Evolutionary conservation across 2,113 vertebrate genomes (phyloP).

Genomic region (Cynoglossus semilaevis): DNA sequence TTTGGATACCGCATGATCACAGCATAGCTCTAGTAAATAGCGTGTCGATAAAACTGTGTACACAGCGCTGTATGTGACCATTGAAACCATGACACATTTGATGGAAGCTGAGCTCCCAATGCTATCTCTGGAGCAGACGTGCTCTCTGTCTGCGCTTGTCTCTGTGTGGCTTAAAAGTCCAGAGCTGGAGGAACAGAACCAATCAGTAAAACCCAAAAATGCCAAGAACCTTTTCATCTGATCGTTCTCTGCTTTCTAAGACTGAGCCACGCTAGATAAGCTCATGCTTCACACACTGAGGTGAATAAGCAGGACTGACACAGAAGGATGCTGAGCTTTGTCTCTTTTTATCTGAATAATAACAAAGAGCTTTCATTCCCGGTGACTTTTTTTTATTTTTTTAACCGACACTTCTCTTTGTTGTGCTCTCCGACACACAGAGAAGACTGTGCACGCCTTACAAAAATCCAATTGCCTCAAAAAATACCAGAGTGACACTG

Average conservation of each 20-base stretch:
- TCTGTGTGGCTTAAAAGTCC: slow-evolving; percentile 43
- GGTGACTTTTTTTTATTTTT: slow-evolving; percentile 24
- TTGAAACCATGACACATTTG: too few relatives aligned
- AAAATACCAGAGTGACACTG: slow-evolving; percentile 36
- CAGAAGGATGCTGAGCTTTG: slow-evolving; percentile 30
- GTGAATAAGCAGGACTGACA: slow-evolving; percentile 55
- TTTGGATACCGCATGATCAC: too few relatives aligned
- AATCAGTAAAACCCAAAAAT: slow-evolving; percentile 71
- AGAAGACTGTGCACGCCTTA: slow-evolving; percentile 17
- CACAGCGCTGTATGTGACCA: too few relatives aligned
- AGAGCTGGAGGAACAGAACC: slow-evolving; percentile 51
- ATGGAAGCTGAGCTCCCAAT: too few relatives aligned
- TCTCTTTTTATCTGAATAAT: slow-evolving; percentile 45
- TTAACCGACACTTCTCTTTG: slow-evolving; percentile 41
- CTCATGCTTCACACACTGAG: slow-evolving; percentile 51
- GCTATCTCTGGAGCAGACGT: slow-evolving; percentile 8
- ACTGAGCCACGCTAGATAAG: slow-evolving; percentile 61
- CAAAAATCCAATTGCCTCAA: slow-evolving; percentile 42
- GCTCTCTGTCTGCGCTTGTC: slow-evolving; percentile 50
- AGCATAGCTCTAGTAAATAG: too few relatives aligned
- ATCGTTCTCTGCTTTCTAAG: slow-evolving; percentile 49
- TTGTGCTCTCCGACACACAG: slow-evolving; percentile 20
- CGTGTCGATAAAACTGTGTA: too few relatives aligned
- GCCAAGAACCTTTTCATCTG: slow-evolving; percentile 66
- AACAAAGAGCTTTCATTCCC: slow-evolving; percentile 39